Evolutionary conservation across 2,113 vertebrate species (phyloP), one percentile per base, ranked within the genome.

Genomic region (Tragelaphus buxtoni): DNA sequence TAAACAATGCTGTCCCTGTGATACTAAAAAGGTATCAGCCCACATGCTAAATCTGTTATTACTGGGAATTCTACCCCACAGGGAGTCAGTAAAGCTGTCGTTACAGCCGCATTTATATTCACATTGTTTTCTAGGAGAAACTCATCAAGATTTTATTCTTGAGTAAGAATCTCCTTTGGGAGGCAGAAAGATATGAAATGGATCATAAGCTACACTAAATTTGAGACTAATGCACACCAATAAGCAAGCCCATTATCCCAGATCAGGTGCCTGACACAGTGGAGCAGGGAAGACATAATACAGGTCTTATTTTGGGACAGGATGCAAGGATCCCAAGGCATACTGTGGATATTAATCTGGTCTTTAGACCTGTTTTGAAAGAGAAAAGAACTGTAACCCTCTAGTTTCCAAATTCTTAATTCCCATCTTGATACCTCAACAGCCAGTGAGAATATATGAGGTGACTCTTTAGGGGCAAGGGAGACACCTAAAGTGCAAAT

Each of bases 31-130:
- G 98, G 98, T 98, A 96, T 97, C 94, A 89, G 94, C 96, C 98
- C 99, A 99, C 99, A 99, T 99, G 99, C 97, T 92, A 99, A 99
- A 99, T 93, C 98, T 97, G 99, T 99, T 99, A 99, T 39, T 97
- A 98, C 97, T 90, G 95, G 97, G 99, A 98, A 98, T 97, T 98
- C 91, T 98, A 98, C 98, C 99, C 99, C 98, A 97, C 81, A 91
- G 99, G 99, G 99, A 99, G 97, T 60, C 98, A 49, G 94, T 22
- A 76, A 97, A 97, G 97, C 84, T 97, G n/a, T 98, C 94, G 49
- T 9, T 55, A 98, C 79, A 97, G 98, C 97, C 97, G 80, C 98
- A 94, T 95, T 97, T n/a, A 26, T 7, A 98, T 97, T 86, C 95
- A 97, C 91, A 98, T 96, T 98, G 98, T 99, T 98, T 98, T 98